Percentiles rank a stretch among this genome's conserved stretches.
Evolutionary conservation across 2,888 invertebrate genomes (phyloP).

Genomic region (Athripsodes cinereus): DNA sequence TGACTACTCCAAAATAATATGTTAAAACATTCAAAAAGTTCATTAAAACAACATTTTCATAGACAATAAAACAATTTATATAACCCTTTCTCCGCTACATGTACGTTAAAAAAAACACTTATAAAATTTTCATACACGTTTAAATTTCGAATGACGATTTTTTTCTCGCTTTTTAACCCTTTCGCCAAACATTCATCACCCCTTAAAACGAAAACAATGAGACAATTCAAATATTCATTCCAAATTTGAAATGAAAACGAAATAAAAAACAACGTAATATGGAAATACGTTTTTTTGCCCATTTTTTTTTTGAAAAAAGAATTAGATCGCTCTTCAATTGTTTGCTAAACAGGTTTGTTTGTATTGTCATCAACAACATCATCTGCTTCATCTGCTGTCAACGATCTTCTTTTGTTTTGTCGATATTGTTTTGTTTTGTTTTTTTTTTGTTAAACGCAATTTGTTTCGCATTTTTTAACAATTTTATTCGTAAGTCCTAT

Average conservation of each 20-base stretch:
- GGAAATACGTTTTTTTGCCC: too few species aligned
- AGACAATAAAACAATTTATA: too few species aligned
- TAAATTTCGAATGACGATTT: not conserved
- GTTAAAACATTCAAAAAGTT: too few species aligned
- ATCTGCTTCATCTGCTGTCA: slow-evolving; percentile 1
- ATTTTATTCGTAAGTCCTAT: too few species aligned
- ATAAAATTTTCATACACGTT: not conserved
- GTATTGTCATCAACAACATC: not conserved
- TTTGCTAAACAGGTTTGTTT: not conserved
- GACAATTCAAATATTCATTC: too few species aligned
- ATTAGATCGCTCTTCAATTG: not conserved
- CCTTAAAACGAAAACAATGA: not conserved
- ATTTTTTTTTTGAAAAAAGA: not conserved
- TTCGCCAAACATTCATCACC: not conserved
- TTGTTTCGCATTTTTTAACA: not conserved
- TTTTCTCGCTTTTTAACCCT: not conserved
- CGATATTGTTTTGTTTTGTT: not conserved
- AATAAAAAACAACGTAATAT: too few species aligned
- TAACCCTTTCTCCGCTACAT: not conserved
- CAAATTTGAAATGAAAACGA: too few species aligned
- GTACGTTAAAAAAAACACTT: not conserved
- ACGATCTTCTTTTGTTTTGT: not conserved
- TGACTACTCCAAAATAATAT: too few species aligned
- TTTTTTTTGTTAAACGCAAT: not conserved
- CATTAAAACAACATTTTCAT: too few species aligned